A percentile compares a stretch with the other conserved stretches of the same genome.
Evolutionary conservation across 1,140 invertebrate genomes (phyloP).

Genomic region (Acromyrmex charruanus): DNA sequence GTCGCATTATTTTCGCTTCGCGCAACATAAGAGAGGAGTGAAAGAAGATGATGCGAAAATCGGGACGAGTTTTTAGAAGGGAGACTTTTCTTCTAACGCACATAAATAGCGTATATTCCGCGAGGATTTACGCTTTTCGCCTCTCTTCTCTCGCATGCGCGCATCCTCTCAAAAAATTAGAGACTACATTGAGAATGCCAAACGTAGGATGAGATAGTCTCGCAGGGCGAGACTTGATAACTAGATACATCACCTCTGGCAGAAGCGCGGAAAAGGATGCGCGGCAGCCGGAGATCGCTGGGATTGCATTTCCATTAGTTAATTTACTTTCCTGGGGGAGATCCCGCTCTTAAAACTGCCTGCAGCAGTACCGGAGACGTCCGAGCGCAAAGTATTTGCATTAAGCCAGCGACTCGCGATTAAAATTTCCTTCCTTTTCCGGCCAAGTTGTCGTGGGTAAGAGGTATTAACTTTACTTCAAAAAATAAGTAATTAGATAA

Average conservation of each 20-base stretch:
- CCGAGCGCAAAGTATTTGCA: constrained; percentile 67
- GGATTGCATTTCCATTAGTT: constrained; percentile 78
- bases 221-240: constrained; percentile 26
- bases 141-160: background rate
- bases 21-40: constrained; percentile 23
- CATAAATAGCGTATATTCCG: constrained; percentile 33
- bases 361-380: constrained; percentile 67
- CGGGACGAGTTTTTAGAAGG: constrained; percentile 20
- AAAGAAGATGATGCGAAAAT: constrained; percentile 34
- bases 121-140: background rate
- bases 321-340: constrained; percentile 69
- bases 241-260: constrained; percentile 34
- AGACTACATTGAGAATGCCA: constrained; percentile 15
- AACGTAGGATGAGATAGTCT: constrained; percentile 8
- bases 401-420: constrained; percentile 71
- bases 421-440: constrained; percentile 68
- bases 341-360: constrained; percentile 67
- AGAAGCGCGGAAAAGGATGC: constrained; percentile 2
- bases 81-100: constrained; percentile 4
- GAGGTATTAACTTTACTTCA: constrained; percentile 3
- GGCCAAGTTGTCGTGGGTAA: constrained; percentile 30
- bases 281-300: constrained; percentile 50
- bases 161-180: constrained; percentile 47
- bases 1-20: constrained; percentile 53
- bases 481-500: constrained; percentile 37